Evolutionary conservation across 2,888 invertebrate species (phyloP).

Genomic region (Drosophila neonasuta): DNA sequence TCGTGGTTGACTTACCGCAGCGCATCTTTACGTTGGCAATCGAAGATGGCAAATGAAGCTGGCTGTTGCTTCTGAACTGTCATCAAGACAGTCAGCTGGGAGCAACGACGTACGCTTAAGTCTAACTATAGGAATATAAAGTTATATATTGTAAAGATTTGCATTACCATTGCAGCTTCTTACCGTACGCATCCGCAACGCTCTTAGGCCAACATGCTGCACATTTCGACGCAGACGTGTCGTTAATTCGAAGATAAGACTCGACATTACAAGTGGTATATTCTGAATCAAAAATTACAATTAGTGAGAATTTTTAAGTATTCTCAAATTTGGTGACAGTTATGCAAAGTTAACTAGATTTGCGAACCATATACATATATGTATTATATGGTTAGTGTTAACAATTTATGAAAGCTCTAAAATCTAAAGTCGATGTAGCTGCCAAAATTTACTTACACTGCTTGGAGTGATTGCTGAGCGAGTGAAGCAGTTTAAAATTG

Average conservation of each 20-base stretch:
- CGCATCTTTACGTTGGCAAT: conserved; percentile 23
- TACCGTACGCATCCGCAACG: conserved; percentile 73
- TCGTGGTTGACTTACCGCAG: conserved; percentile 44
- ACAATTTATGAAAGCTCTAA: background rate
- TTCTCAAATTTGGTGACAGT: background rate
- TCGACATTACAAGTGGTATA: conserved; percentile 77
- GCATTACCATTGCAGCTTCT: conserved; percentile 20
- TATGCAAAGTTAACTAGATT: background rate
- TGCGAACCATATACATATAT: no score
- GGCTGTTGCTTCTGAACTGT: conserved; percentile 35
- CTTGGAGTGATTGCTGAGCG: background rate
- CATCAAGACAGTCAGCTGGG: conserved; percentile 48
- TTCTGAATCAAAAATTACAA: no score
- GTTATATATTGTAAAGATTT: background rate
- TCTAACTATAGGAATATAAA: conserved; percentile 52
- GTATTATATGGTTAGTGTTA: background rate
- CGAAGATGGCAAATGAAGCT: background rate
- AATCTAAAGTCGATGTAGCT: no score
- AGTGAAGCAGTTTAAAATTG: no score
- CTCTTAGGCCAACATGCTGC: conserved; percentile 67
- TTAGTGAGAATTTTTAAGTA: no score
- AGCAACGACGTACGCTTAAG: conserved; percentile 61
- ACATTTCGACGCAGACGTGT: conserved; percentile 82
- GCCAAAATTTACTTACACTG: background rate
- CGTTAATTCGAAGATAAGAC: conserved; percentile 82